phyloP scores from a whole-genome alignment of 2,113 vertebrate genomes.

The Morone chrysops region DNA sequence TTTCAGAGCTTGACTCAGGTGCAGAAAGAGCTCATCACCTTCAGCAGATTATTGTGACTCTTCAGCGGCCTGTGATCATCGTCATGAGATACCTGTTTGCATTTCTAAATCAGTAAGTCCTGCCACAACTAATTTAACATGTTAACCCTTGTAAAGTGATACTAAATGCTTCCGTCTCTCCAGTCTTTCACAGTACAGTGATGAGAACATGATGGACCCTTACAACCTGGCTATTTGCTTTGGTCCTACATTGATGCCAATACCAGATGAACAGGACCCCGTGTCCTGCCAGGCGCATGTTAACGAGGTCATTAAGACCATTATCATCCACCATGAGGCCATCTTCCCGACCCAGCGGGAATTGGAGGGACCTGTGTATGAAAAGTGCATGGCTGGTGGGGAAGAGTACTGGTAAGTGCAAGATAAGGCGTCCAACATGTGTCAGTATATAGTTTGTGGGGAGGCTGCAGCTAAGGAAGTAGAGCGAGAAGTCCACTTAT shows the following conservation, averaged over 20 bases:
- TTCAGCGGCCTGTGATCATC: constrained; percentile 92
- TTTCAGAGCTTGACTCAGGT: constrained; percentile 90
- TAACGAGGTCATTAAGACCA: constrained; percentile 98
- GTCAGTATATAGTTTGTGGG: not conserved
- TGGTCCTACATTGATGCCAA: constrained; percentile 97
- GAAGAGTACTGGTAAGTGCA: constrained; percentile 96
- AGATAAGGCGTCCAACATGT: constrained; percentile 1
- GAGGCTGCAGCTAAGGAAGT: not conserved
- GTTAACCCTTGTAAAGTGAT: not conserved
- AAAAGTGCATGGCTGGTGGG: constrained; percentile 98
- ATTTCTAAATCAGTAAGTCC: constrained; percentile 97
- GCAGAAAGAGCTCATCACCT: constrained; percentile 94
- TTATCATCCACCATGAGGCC: constrained; percentile 94
- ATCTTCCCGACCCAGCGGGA: constrained; percentile 94
- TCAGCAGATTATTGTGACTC: constrained; percentile 92
- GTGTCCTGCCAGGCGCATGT: constrained; percentile 98
- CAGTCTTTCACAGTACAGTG: constrained; percentile 97
- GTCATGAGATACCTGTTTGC: constrained; percentile 99
- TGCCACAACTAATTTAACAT: not conserved
- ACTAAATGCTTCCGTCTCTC: constrained; percentile 42
- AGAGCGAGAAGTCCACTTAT: not conserved
- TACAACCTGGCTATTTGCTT: constrained; percentile 99
- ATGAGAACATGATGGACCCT: constrained; percentile 99
- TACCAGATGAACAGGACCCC: constrained; percentile 96
- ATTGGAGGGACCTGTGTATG: constrained; percentile 95